A percentile compares a stretch with the other conserved stretches of the same genome.
These are phyloP conservation scores for Amblyjoppa proteus DNA, from an alignment of 2,888 invertebrate species.

Conservation along the genomic window DNA sequence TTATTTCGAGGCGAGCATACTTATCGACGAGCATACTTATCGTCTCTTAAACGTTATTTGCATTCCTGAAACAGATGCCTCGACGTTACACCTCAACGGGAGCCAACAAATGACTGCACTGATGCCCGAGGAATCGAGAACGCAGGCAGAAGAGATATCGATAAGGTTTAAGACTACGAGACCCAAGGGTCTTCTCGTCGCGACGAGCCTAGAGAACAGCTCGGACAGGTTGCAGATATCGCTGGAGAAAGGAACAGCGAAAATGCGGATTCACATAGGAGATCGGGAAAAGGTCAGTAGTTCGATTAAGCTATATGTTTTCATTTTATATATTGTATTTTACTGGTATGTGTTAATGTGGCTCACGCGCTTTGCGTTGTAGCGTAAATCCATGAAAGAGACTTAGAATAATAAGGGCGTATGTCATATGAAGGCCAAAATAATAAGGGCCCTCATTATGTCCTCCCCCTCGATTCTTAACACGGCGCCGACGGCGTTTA, in stretches of 20 bases:
- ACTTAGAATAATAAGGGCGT: too few relatives aligned
- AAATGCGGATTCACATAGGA: slow-evolving; percentile 93
- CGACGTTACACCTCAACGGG: slow-evolving; percentile 95
- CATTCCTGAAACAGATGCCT: slow-evolving; percentile 88
- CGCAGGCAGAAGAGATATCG: slow-evolving; percentile 96
- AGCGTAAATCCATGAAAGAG: too few relatives aligned
- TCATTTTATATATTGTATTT: not conserved
- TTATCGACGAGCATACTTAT: not conserved
- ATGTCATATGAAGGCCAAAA: too few relatives aligned
- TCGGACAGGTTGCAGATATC: slow-evolving; percentile 94
- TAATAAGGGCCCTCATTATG: too few relatives aligned
- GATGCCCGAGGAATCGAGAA: slow-evolving; percentile 90
- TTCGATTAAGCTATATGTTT: not conserved
- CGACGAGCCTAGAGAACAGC: slow-evolving; percentile 92
- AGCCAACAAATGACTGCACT: slow-evolving; percentile 94
- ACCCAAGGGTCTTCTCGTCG: slow-evolving; percentile 91
- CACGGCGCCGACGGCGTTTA: too few relatives aligned
- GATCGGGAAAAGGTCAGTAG: slow-evolving; percentile 92
- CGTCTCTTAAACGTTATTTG: slow-evolving; percentile 1
- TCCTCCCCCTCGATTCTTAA: too few relatives aligned
- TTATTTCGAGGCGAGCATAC: not conserved
- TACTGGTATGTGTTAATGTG: not conserved
- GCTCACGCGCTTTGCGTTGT: not conserved
- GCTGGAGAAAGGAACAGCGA: slow-evolving; percentile 93
- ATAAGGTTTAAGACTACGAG: slow-evolving; percentile 94